Conservation (phyloP, 2,888 invertebrate species). For the Pharmacophagus antenor region DNA sequence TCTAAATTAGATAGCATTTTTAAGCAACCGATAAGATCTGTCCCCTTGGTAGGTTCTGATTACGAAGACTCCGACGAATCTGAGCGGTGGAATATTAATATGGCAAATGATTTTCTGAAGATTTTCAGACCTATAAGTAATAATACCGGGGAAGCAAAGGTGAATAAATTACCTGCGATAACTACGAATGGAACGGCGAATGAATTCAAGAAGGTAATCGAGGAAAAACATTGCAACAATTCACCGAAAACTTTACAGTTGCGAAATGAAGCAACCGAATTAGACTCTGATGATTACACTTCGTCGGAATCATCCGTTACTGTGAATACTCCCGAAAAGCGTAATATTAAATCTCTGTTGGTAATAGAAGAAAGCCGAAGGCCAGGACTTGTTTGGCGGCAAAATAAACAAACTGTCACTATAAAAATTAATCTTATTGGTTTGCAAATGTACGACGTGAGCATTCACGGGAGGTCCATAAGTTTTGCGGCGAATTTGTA, state of each 20-base stretch:
- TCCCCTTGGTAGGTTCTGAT: conserved; percentile 53
- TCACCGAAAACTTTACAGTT: conserved; percentile 20
- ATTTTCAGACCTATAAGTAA: conserved; percentile 33
- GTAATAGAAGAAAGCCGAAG: conserved; percentile 40
- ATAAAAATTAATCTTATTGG: conserved; percentile 63
- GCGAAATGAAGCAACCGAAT: conserved; percentile 32
- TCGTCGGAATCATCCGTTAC: conserved; percentile 35
- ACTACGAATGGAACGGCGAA: conserved; percentile 9
- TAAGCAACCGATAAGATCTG: conserved; percentile 49
- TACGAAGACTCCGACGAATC: conserved; percentile 40
- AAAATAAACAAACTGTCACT: conserved; percentile 48
- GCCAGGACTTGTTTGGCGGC: conserved; percentile 64
- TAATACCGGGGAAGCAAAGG: conserved; percentile 1
- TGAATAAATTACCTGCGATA: conserved; percentile 23
- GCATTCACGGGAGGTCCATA: conserved; percentile 47
- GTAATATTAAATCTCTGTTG: conserved; percentile 28
- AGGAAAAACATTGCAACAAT: conserved; percentile 23
- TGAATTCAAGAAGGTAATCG: conserved; percentile 6
- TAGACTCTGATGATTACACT: conserved; percentile 50
- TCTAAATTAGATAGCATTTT: conserved; percentile 35
- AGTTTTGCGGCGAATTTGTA: conserved; percentile 50
- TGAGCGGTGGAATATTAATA: conserved; percentile 51
- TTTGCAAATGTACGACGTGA: conserved; percentile 53
- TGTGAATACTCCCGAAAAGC: conserved; percentile 24
- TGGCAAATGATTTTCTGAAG: conserved; percentile 40